These are phyloP conservation scores for Eulemur coronatus DNA, from an alignment of 2,797 vertebrate species.

Conservation along the genomic window DNA sequence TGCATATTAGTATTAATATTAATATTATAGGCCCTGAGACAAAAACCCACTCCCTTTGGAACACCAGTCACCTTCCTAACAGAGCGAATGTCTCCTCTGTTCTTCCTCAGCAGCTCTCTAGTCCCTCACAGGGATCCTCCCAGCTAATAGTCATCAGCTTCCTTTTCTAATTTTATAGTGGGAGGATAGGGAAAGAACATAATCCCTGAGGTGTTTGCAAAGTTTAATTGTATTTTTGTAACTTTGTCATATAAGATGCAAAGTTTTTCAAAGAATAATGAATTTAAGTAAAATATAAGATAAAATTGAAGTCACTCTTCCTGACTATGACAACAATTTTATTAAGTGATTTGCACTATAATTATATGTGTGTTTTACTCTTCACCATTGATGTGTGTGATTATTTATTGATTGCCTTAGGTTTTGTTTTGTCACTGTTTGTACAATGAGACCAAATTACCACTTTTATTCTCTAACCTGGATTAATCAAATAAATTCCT, in stretches of 20 bases:
- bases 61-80: neutral
- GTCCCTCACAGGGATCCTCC: neutral
- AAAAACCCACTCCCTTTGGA: neutral
- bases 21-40: neutral
- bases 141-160: neutral
- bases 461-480: neutral
- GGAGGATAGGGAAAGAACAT: neutral
- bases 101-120: neutral
- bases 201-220: neutral
- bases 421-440: neutral
- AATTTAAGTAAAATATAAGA: neutral
- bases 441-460: neutral
- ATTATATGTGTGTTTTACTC: neutral
- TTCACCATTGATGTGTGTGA: neutral
- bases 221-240: neutral
- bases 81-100: neutral
- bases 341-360: neutral
- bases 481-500: neutral
- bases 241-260: neutral
- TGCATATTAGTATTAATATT: neutral
- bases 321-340: neutral
- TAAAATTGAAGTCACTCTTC: neutral
- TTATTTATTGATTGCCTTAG: neutral
- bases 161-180: neutral
- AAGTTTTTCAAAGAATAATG: neutral